These are phyloP conservation scores for Pseudolaguvia tuberculata DNA, from an alignment of 2,113 vertebrate species.

Conservation along the genomic window DNA sequence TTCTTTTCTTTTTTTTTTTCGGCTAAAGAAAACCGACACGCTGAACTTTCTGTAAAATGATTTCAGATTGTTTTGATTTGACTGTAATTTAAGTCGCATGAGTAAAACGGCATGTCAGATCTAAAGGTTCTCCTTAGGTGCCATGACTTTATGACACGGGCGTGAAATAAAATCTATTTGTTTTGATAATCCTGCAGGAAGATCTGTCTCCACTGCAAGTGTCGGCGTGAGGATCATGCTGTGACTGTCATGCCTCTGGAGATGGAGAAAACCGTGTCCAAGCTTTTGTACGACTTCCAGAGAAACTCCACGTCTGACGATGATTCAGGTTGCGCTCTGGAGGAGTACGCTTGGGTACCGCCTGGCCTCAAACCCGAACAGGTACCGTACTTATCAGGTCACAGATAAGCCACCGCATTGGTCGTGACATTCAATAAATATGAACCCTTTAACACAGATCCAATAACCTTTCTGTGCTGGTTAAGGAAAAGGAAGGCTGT, in stretches of 20 bases:
- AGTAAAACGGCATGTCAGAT: neutral
- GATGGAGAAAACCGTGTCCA: slow-evolving; percentile 98
- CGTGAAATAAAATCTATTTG: too few relatives aligned
- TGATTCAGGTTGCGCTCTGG: slow-evolving; percentile 92
- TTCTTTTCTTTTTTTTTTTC: neutral
- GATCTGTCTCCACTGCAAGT: slow-evolving; percentile 98
- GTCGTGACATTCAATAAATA: too few relatives aligned
- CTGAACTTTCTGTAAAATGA: neutral
- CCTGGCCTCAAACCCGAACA: slow-evolving; percentile 96
- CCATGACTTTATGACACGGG: neutral
- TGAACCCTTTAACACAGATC: too few relatives aligned
- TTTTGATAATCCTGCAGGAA: slow-evolving; percentile 69
- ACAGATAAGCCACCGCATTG: neutral
- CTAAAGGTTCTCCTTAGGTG: neutral
- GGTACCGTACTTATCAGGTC: slow-evolving; percentile 69
- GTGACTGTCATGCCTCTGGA: slow-evolving; percentile 92
- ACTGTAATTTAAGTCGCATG: neutral
- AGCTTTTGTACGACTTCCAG: slow-evolving; percentile 99
- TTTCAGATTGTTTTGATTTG: neutral
- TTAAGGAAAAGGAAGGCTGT: too few relatives aligned
- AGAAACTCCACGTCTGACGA: slow-evolving; percentile 96
- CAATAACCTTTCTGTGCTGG: too few relatives aligned
- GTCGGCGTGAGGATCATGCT: slow-evolving; percentile 92
- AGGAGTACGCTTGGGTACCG: slow-evolving; percentile 97
- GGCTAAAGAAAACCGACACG: neutral